A percentile compares a stretch with the other conserved stretches of the same genome.
phyloP scores from a whole-genome alignment of 2,113 vertebrate species.

The Sander vitreus region DNA sequence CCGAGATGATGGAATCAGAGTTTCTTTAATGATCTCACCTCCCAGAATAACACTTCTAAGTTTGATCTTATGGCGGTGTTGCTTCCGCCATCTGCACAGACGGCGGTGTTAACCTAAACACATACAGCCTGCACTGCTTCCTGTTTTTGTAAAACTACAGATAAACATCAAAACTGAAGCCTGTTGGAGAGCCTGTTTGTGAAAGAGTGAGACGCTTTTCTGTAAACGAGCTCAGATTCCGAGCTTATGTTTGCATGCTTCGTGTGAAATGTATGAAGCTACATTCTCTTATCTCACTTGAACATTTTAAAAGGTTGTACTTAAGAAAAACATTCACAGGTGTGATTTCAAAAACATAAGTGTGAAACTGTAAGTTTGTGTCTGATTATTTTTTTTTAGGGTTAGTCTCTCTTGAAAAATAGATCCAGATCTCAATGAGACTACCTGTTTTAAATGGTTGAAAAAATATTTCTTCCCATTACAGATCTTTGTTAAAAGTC shows the following conservation, averaged over 20 bases:
- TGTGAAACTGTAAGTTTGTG: no score
- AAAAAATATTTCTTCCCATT: no score
- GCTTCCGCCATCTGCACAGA: not conserved
- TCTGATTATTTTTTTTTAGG: no score
- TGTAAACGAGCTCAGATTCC: not conserved
- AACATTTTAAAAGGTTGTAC: not conserved
- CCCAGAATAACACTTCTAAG: not conserved
- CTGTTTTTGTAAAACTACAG: not conserved
- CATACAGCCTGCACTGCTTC: not conserved
- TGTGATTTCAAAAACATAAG: no score
- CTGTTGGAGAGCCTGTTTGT: not conserved
- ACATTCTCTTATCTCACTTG: not conserved
- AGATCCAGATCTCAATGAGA: no score
- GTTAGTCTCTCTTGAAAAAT: no score
- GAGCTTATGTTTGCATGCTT: no score
- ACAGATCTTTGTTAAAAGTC: not conserved
- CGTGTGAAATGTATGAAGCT: not conserved
- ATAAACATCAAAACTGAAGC: no score
- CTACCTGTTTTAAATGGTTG: no score
- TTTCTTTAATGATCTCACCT: not conserved
- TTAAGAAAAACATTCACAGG: not conserved
- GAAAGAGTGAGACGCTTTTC: no score
- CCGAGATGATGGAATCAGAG: accelerated
- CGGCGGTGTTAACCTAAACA: not conserved
- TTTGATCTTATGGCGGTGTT: accelerated